phyloP scores from a whole-genome alignment of 1,140 invertebrate species.

The Heliothis virescens region DNA sequence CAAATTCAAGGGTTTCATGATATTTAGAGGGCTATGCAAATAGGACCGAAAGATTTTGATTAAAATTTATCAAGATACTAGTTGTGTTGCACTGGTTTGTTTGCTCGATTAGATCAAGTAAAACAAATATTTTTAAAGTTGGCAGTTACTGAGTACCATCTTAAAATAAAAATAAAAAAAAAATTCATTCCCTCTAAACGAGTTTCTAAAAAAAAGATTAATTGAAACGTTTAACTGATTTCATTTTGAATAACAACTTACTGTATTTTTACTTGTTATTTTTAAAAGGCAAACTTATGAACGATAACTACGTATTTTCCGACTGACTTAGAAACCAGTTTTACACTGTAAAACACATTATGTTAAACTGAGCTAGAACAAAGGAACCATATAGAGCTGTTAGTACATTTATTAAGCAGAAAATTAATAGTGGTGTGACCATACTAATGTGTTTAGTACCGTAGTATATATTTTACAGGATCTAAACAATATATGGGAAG shows the following conservation, averaged over 20 bases:
- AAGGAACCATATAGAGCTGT: no score
- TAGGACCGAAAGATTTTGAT: constrained; percentile 78
- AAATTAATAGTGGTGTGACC: not conserved
- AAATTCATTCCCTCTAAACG: no score
- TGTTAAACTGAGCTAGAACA: no score
- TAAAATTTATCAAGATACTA: constrained; percentile 73
- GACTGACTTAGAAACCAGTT: no score
- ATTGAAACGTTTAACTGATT: no score
- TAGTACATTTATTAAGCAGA: no score
- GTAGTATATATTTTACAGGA: constrained; percentile 16
- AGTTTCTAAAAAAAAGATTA: no score
- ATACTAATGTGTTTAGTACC: not conserved
- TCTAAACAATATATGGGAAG: constrained; percentile 23
- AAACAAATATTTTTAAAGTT: not conserved
- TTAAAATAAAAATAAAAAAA: no score
- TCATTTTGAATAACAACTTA: no score
- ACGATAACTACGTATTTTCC: not conserved
- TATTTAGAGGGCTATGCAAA: constrained; percentile 79
- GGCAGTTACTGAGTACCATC: not conserved
- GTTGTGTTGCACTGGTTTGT: constrained; percentile 28
- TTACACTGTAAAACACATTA: no score
- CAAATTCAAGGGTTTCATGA: constrained; percentile 78
- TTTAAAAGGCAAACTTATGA: no score
- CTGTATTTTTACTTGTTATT: no score
- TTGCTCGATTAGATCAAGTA: not conserved